Evolutionary conservation across 2,113 vertebrate species (phyloP).

Genomic region (Anser cygnoides): DNA sequence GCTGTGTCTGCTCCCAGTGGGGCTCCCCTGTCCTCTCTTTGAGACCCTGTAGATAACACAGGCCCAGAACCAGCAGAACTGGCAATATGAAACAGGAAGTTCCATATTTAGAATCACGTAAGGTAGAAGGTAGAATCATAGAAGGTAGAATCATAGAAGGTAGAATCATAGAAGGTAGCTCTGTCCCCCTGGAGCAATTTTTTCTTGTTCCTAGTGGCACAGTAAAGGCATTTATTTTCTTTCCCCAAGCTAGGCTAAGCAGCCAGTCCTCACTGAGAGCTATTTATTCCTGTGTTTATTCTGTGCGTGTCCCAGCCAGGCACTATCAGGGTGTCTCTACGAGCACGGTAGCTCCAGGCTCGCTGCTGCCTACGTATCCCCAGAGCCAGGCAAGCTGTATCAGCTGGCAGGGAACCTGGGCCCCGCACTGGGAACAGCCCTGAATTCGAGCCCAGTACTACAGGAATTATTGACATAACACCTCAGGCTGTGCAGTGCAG

Average conservation of each 20-base stretch:
- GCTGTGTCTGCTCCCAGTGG: not conserved
- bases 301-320: not conserved
- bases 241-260: not conserved
- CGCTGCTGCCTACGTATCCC: not conserved
- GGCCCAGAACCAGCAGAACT: not conserved
- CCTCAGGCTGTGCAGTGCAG: not conserved
- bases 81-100: not conserved
- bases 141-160: no score
- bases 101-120: not conserved
- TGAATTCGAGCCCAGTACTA: not conserved
- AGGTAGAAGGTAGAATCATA: no score
- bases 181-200: not conserved
- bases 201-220: not conserved
- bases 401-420: not conserved
- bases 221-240: not conserved
- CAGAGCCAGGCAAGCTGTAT: not conserved
- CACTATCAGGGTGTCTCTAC: not conserved
- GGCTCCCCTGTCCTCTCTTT: not conserved
- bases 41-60: not conserved
- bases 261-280: not conserved
- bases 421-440: not conserved
- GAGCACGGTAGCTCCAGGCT: not conserved
- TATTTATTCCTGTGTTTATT: rapidly evolving
- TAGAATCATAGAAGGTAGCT: not conserved
- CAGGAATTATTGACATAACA: not conserved